Evolutionary conservation across 2,888 invertebrate species (phyloP), one percentile per base, ranked within the genome.

Genomic region (Phania funesta): DNA sequence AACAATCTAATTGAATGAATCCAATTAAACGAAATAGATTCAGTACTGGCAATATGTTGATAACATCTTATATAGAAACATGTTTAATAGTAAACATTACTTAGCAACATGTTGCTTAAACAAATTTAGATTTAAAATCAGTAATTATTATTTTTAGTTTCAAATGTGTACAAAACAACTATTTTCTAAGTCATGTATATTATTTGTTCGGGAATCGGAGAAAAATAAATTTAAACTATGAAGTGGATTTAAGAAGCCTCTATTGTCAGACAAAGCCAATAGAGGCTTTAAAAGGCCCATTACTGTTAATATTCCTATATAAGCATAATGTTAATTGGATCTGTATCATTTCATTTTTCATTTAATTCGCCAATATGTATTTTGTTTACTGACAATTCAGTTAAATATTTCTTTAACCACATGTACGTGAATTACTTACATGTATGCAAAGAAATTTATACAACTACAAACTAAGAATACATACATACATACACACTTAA

Each of bases 321-420:
- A 16, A 11, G 26, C 41, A 52, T 41, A 52, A 52, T 26, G 8
- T 16, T 24, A 13, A 9, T 18, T 38, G 65, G 38, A 65, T 54
- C 65, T 75, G 16, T 50, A 56, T 32, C 65, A 56, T 48, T 67
- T 29, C 48, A 24, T 65, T 75, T 24, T 65, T 18, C 16, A 56
- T 56, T 75, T 65, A 75, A 75, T 65, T 67, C 65, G 75, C 65
- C 35, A 67, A 58, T 48, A 65, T 65, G n/a, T n/a, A n/a, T n/a
- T n/a, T 56, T 75, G 60, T n/a, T 29, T 74, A 32, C 24, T 64
- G 67, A 29, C 35, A 67, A 56, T 60, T 50, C 41, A 41, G 22
- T 52, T 38, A 58, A 67, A 62, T 68, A 60, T 68, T 77, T 68
- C 22, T 20, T n/a, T 26, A 56, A 58, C 7, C 16, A 38, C 29